These are phyloP conservation scores for Phyllopteryx taeniolatus DNA, from an alignment of 2,113 vertebrate species.

Conservation along the genomic window DNA sequence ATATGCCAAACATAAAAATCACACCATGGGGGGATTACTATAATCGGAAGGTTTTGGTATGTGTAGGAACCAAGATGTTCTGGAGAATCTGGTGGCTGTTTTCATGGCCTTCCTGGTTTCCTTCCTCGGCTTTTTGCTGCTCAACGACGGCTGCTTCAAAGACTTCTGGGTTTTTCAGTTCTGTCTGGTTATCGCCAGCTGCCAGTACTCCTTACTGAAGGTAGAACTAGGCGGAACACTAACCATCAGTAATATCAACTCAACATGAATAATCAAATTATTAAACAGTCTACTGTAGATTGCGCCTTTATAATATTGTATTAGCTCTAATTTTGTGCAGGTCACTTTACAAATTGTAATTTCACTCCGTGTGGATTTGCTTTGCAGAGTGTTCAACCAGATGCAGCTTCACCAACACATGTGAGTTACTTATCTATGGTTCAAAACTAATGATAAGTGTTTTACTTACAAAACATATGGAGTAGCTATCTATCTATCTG, in stretches of 20 bases:
- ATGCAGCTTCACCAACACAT: constrained; percentile 93
- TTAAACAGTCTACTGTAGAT: background rate
- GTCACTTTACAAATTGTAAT: background rate
- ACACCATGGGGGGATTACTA: background rate
- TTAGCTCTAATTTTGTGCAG: background rate
- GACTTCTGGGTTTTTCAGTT: constrained; percentile 93
- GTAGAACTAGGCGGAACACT: constrained; percentile 68
- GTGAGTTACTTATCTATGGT: constrained; percentile 74
- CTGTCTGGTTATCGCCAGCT: constrained; percentile 94
- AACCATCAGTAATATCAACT: background rate
- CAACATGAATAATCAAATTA: background rate
- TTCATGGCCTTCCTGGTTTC: constrained; percentile 89
- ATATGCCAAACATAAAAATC: too few relatives aligned
- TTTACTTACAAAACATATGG: too few relatives aligned
- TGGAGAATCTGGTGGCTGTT: constrained; percentile 84
- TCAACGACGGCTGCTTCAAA: constrained; percentile 91
- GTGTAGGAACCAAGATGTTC: constrained; percentile 75
- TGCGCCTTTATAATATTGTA: too few relatives aligned
- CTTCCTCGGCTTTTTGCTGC: constrained; percentile 88
- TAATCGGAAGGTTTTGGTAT: background rate
- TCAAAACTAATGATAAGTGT: background rate
- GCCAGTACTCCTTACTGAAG: constrained; percentile 96
- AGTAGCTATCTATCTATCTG: too few relatives aligned
- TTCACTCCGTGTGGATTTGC: constrained; percentile 18
- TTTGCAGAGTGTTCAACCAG: constrained; percentile 91